Evolutionary conservation across 2,797 vertebrate species (phyloP).

Genomic region (Hozukius guyotensis): DNA sequence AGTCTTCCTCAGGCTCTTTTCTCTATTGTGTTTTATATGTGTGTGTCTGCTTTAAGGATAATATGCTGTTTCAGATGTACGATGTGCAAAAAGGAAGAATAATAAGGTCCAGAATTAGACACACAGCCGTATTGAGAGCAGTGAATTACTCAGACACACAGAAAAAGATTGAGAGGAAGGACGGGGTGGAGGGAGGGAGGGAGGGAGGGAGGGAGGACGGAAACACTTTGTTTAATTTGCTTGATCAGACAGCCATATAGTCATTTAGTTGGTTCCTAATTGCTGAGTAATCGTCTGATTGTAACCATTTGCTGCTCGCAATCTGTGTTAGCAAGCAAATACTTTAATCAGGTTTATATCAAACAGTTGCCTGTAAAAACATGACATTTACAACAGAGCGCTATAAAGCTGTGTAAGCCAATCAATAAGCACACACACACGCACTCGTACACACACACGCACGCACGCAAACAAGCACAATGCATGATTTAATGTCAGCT

Average conservation of each 20-base stretch:
- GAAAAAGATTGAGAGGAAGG: not conserved
- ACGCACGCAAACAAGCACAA: slow-evolving; percentile 68
- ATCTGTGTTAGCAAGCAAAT: slow-evolving; percentile 83
- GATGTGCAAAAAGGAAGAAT: not conserved
- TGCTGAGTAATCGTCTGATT: slow-evolving; percentile 82
- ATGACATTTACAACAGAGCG: slow-evolving; percentile 86
- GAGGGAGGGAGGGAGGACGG: not conserved
- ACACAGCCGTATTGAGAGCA: slow-evolving; percentile 14
- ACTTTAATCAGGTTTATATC: slow-evolving; percentile 89
- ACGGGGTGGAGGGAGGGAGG: not conserved
- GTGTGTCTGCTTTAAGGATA: not conserved
- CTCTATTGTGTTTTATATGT: not conserved
- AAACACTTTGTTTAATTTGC: slow-evolving; percentile 71
- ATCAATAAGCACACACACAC: slow-evolving; percentile 78
- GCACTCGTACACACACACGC: slow-evolving; percentile 32
- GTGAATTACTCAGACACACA: slow-evolving; percentile 39
- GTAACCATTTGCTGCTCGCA: slow-evolving; percentile 74
- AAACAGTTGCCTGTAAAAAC: slow-evolving; percentile 86
- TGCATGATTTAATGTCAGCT: slow-evolving; percentile 85
- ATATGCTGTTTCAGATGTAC: not conserved
- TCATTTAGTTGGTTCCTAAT: slow-evolving; percentile 80
- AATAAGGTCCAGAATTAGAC: not conserved
- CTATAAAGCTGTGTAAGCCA: slow-evolving; percentile 86
- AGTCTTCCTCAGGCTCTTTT: not conserved
- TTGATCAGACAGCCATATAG: slow-evolving; percentile 76